phyloP scores from a whole-genome alignment of 1,140 invertebrate genomes.

The Aleiodes sp. region DNA sequence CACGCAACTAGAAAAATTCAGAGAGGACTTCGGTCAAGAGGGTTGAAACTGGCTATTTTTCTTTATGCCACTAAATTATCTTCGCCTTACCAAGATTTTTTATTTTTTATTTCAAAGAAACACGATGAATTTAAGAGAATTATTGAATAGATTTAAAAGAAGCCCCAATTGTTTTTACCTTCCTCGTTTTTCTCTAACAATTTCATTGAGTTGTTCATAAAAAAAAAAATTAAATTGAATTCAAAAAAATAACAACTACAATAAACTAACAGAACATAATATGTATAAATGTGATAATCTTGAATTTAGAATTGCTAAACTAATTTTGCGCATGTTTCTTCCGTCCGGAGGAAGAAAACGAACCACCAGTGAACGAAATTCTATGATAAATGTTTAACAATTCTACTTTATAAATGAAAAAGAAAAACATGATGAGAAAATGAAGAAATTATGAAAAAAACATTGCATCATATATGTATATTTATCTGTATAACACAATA shows the following conservation, averaged over 20 bases:
- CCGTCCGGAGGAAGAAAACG: neutral
- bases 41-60: constrained; percentile 72
- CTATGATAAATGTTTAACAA: constrained; percentile 8
- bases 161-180: neutral
- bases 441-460: no score
- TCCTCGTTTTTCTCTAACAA: neutral
- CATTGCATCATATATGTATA: constrained; percentile 13
- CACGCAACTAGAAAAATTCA: constrained; percentile 94
- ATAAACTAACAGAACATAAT: neutral
- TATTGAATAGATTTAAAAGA: neutral
- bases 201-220: neutral
- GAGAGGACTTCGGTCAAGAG: constrained; percentile 98
- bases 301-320: neutral
- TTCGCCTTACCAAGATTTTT: constrained; percentile 10
- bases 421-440: no score
- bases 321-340: constrained; percentile 3
- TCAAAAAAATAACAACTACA: neutral
- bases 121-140: neutral
- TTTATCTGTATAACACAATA: constrained; percentile 13
- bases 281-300: constrained; percentile 10
- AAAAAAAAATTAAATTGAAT: neutral
- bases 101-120: neutral
- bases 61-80: constrained; percentile 3
- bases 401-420: constrained; percentile 4
- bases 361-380: neutral